Evolutionary conservation across 2,888 invertebrate genomes (phyloP), one percentile per base, ranked within the genome.

Genomic region (Acleris emargana): DNA sequence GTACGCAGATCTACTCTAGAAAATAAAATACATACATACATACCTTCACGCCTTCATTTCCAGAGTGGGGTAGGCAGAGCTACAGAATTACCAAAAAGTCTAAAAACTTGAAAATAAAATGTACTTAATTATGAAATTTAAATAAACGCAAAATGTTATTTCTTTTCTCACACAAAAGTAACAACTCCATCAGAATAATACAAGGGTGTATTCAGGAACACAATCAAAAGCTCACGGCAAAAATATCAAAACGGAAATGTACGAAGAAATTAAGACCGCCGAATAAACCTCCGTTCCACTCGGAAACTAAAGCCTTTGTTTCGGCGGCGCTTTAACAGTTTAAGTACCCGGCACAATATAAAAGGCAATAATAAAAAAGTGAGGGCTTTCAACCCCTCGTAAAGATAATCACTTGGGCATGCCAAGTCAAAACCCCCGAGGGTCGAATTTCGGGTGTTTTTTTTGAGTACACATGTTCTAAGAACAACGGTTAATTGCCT

Each of bases 301-400:
- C 71, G 71, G 69, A 76, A 75, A 72, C 68, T 73, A 78, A 77
- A 79, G 79, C 73, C 79, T 83, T 83, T 82, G 78, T 82, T 82
- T 78, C 67, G 83, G 81, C 81, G 83, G 82, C 80, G 78, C 71
- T 77, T 77, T 68, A 78, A 75, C 80, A 75, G 79, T 84, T 71
- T 84, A 84, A 87, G 81, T 81, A 76, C 79, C 70, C 75, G 76
- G 66, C 76, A 82, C 81, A 84, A 84, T 82, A 83, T 85, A 84
- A 84, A 84, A 79, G 79, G 82, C 80, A 83, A 87, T 86, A 86
- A 86, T 83, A 88, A 83, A 86, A 87, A 88, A 87, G 78, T 82
- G 85, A 81, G 82, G 83, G 86, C 85, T 88, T 86, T 88, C 84
- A 89, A 84, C 86, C 87, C 88, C 87, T 89, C 88, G 83, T 89